These are phyloP conservation scores for Diabrotica undecimpunctata DNA, from an alignment of 1,140 invertebrate genomes.

Conservation along the genomic window DNA sequence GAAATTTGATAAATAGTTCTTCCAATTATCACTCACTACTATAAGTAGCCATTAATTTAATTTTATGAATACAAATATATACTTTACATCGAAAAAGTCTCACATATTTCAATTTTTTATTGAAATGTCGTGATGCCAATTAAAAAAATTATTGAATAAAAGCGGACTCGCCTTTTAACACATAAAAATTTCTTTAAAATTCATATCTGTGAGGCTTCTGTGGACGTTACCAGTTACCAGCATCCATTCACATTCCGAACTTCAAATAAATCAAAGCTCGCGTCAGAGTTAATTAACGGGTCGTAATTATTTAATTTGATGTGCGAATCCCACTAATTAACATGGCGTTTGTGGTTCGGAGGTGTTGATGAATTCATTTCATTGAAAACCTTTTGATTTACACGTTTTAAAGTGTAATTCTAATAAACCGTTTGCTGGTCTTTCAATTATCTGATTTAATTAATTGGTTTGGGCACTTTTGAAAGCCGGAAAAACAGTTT, in stretches of 20 bases:
- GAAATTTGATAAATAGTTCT: too few species aligned
- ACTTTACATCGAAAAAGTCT: too few species aligned
- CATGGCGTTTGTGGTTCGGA: background rate
- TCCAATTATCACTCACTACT: too few species aligned
- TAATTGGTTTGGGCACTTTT: constrained; percentile 1
- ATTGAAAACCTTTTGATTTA: constrained; percentile 1
- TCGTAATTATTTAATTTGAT: constrained; percentile 1
- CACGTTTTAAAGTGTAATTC: constrained; percentile 19
- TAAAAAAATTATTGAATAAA: too few species aligned
- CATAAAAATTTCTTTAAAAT: background rate
- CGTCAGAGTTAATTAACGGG: constrained; percentile 1
- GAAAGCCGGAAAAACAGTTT: background rate
- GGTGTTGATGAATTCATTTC: constrained; percentile 1
- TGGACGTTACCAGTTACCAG: background rate
- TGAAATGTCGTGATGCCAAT: background rate
- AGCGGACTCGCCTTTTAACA: background rate
- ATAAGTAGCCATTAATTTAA: too few species aligned
- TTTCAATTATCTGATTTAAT: constrained; percentile 5
- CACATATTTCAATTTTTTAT: background rate
- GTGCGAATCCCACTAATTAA: constrained; percentile 1
- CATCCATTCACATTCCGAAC: background rate
- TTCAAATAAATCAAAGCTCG: constrained; percentile 1
- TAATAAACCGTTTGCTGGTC: constrained; percentile 20
- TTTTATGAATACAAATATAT: too few species aligned
- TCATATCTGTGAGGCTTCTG: background rate